Evolutionary conservation across 2,888 invertebrate species (phyloP).

Genomic region (Lycia hirtaria): DNA sequence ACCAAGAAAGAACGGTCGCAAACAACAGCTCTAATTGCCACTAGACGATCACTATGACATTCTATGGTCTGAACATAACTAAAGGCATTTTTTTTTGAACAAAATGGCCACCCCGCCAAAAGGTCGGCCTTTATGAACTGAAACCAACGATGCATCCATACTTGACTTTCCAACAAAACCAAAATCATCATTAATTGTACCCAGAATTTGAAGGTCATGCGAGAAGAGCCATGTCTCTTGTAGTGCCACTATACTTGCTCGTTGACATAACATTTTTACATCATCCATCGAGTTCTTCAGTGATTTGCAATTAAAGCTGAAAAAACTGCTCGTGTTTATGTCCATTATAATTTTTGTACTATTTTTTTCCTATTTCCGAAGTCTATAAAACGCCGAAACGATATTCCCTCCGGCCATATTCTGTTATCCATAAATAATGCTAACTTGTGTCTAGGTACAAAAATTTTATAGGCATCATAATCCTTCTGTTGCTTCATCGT

Average conservation of each 20-base stretch:
- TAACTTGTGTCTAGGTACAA: not conserved
- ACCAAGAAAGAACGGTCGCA: too few species aligned
- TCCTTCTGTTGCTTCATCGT: constrained; percentile 1
- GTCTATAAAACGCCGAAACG: not conserved
- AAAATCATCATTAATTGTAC: not conserved
- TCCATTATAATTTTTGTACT: not conserved
- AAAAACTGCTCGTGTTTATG: not conserved
- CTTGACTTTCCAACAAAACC: not conserved
- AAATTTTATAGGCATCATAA: not conserved
- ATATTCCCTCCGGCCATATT: not conserved
- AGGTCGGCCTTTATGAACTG: too few species aligned
- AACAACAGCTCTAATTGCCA: too few species aligned
- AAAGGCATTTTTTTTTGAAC: too few species aligned
- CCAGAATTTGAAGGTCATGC: not conserved
- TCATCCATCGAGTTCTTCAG: not conserved
- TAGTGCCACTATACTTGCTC: not conserved
- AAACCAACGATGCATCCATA: too few species aligned
- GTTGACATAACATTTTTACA: not conserved
- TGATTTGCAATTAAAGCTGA: not conserved
- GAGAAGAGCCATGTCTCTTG: not conserved
- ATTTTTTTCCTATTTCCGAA: not conserved
- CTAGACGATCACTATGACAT: too few species aligned
- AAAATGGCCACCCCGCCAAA: too few species aligned
- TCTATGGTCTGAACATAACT: too few species aligned
- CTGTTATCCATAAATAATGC: not conserved